phyloP scores from a whole-genome alignment of 2,797 vertebrate species.

The Glossophaga mutica region DNA sequence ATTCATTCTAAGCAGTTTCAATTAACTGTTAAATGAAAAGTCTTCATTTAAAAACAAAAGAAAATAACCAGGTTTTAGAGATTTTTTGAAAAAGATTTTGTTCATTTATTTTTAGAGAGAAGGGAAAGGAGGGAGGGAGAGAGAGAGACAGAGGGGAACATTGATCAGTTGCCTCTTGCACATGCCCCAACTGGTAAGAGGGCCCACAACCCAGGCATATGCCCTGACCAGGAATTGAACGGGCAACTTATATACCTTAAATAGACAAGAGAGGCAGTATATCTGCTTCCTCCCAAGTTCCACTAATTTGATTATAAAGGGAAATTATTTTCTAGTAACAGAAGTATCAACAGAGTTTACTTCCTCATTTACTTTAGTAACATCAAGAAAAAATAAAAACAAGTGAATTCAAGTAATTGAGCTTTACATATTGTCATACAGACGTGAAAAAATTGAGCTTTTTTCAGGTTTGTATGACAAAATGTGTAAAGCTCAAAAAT shows the following conservation, averaged over 20 bases:
- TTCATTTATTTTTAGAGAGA: neutral
- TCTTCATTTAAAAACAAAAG: constrained; percentile 41
- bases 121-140: neutral
- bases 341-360: constrained; percentile 1
- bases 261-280: neutral
- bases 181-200: neutral
- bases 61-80: neutral
- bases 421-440: neutral
- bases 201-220: neutral
- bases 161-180: neutral
- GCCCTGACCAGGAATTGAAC: neutral
- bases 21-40: neutral
- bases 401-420: constrained; percentile 3
- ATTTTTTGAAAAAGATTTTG: neutral
- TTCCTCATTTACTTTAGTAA: constrained; percentile 27
- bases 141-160: neutral
- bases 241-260: neutral
- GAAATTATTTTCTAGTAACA: constrained; percentile 37
- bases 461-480: no score
- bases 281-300: neutral
- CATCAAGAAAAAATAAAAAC: neutral
- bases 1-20: neutral
- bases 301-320: constrained; percentile 28
- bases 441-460: neutral
- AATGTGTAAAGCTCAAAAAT: no score